Percentiles rank a stretch among this genome's conserved stretches.
Evolutionary conservation across 1,140 invertebrate genomes (phyloP).

Genomic region (Cydia splendana): DNA sequence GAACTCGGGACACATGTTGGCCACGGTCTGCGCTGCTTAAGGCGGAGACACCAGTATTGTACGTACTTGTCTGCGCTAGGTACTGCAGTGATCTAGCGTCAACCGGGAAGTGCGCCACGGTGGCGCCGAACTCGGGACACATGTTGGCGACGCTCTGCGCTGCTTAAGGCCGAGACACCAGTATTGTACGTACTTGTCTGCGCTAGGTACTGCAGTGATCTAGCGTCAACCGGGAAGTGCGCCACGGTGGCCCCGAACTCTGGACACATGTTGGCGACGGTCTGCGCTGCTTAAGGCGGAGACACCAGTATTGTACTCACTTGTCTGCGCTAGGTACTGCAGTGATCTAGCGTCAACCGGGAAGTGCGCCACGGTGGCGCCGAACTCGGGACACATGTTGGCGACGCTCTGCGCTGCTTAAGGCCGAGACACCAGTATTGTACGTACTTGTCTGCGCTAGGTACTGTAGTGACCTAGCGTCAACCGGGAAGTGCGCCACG

Average conservation of each 20-base stretch:
- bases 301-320: constrained; percentile 84
- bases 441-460: constrained; percentile 91
- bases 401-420: constrained; percentile 97
- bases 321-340: constrained; percentile 82
- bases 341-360: constrained; percentile 95
- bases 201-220: constrained; percentile 90
- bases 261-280: constrained; percentile 98
- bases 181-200: constrained; percentile 82
- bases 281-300: constrained; percentile 94
- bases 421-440: constrained; percentile 81
- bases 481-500: constrained; percentile 97
- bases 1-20: constrained; percentile 99
- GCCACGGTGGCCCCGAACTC: constrained; percentile 98
- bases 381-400: constrained; percentile 99
- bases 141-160: constrained; percentile 97
- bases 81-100: constrained; percentile 93
- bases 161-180: constrained; percentile 93
- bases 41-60: constrained; percentile 87
- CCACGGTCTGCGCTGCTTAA: constrained; percentile 96
- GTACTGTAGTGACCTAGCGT: constrained; percentile 91
- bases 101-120: constrained; percentile 97
- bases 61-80: no score
- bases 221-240: constrained; percentile 96
- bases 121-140: constrained; percentile 99
- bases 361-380: constrained; percentile 98